Base-by-base conservation (phyloP, 2,888 invertebrate species). In the Noctua comes region DNA sequence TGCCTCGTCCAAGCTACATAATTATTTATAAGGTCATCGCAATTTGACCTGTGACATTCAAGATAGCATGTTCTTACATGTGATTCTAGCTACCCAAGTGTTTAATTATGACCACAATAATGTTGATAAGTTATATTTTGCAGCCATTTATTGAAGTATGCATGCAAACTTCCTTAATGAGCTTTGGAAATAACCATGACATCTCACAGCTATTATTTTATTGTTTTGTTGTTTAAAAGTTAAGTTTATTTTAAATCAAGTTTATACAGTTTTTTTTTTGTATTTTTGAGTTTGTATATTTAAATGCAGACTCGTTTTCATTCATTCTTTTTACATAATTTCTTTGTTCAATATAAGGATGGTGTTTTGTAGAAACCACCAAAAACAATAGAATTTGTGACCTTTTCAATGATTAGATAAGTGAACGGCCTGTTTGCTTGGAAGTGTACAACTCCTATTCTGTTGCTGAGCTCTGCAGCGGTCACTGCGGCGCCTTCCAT, bases 401-500 rank as follows among this genome's bases (percentile, higher is more conserved):
- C 83, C 90, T 97, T 98, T 88, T 98, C 98, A 40, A 98, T 94
- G 72, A 98, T 98, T 89, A 98, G 94, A 92, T 97, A 98, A 21
- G 97, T 96, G 89, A 98, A 98, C 0, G 98, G 98, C 86, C 97
- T 95, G 89, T 98, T 98, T 0, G 97, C 97, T 87, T 96, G 95
- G 90, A 98, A 97, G 82, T 97, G 95, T 1, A 97, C 97, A 3
- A 97, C 97, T 11, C 97, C 96, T 57, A 97, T 96, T 77, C 97
- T 96, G 87, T 97, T 97, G 8, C 94, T 92, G 73, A 97, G 95
- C 68, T 95, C 95, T 0, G 94, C 94, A 2, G 91, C 91, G 0
- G 98, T 97, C 0, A 97, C 97, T 0, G 97, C 98, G 0, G 97
- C 95, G 0, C 98, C 98, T 46, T 97, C 97, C 0, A 98, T 98